A percentile compares a stretch with the other conserved stretches of the same genome.
Evolutionary conservation across 1,140 invertebrate species (phyloP).

Genomic region (Schlechtendalia chinensis): DNA sequence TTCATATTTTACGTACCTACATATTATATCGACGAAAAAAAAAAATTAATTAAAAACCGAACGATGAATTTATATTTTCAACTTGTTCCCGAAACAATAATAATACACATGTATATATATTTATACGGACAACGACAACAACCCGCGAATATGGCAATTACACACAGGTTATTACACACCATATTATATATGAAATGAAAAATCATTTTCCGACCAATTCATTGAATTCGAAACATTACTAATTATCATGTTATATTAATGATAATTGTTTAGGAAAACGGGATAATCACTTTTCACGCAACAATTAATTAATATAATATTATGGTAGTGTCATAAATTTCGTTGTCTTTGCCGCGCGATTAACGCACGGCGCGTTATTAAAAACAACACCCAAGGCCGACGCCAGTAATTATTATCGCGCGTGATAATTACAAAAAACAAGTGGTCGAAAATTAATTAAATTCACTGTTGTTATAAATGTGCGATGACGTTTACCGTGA

Average conservation of each 20-base stretch:
- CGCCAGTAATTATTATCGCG: background rate
- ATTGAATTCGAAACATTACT: background rate
- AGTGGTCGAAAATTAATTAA: background rate
- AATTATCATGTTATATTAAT: background rate
- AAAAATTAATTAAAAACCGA: too few relatives aligned
- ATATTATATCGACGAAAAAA: background rate
- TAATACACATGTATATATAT: too few relatives aligned
- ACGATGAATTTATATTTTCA: constrained; percentile 13
- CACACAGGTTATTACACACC: too few relatives aligned
- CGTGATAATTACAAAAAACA: background rate
- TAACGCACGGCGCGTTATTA: background rate
- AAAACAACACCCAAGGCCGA: background rate
- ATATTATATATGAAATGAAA: background rate
- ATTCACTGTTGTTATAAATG: background rate
- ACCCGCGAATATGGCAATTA: background rate
- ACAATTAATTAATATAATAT: too few relatives aligned
- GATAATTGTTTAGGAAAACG: background rate
- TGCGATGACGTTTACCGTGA: too few relatives aligned
- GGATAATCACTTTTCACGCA: background rate
- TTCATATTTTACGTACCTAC: background rate
- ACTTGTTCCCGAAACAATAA: constrained; percentile 7
- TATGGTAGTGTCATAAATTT: background rate
- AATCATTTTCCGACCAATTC: background rate
- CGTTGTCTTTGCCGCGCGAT: background rate
- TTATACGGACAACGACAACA: too few relatives aligned